Evolutionary conservation across 2,113 vertebrate species (phyloP), one percentile per base, ranked within the genome.

Genomic region (Brachyhypopomus gauderio): DNA sequence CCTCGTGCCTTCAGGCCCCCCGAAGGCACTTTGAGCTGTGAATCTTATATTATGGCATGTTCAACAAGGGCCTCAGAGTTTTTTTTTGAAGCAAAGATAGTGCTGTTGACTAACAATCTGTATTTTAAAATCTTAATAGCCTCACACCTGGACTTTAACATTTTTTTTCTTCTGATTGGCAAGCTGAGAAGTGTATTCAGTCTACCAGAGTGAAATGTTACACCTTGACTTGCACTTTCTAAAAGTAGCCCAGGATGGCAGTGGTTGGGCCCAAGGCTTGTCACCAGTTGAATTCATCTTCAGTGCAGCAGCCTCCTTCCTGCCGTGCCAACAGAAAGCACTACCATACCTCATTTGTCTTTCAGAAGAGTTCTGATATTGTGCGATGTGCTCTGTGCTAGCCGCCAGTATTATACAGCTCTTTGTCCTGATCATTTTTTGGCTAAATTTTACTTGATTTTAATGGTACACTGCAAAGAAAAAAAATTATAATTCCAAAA

Each of bases 141-240:
- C 12, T 52, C 55, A 84, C 80, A 88, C 83, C 83, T 77, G 81
- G 52, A 14, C 19, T 83, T 82, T 88, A 83, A 83, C 85, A 85
- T 85, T 84, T 79, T 84, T 73, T 79, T 75, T 74, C 81, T 76
- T 85, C 82, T 89, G 87, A 90, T 90, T 91, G 87, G 84, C 86
- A 85, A 89, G 88, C 87, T 93, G 90, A 89, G 91, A 92, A 93
- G 92, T 67, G 86, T 89, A 90, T 91, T 90, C 83, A 87, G 87
- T 87, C 70, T 71, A 83, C 86, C 89, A 88, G 66, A 25, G 79
- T 92, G 92, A 93, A 92, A 94, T 89, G 78, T 89, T 87, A 93
- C 90, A 92, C 92, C 90, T 92, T 90, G 90, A 92, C 91, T 91
- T 93, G 92, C 92, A 92, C 89, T 92, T 93, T 94, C 93, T 94